Evolutionary conservation across 2,797 vertebrate species (phyloP).

Genomic region (Chiropotes sagulatus): DNA sequence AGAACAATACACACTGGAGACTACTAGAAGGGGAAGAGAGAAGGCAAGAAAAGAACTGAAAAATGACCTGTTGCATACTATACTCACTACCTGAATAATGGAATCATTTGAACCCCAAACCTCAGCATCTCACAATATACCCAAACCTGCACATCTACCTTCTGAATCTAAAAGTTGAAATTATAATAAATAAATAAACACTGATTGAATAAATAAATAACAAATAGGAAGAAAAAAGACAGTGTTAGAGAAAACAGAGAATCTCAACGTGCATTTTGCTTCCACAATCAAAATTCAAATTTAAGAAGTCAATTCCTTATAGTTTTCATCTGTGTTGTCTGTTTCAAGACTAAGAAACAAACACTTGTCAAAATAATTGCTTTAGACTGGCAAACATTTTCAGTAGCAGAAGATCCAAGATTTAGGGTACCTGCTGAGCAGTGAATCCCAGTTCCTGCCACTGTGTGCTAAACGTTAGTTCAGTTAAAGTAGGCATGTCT

Average conservation of each 20-base stretch:
- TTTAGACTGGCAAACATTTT: not conserved
- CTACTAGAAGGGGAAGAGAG: not conserved
- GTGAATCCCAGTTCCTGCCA: not conserved
- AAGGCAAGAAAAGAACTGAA: not conserved
- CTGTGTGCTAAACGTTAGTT: not conserved
- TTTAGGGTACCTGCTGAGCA: not conserved
- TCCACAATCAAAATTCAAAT: conserved; percentile 25
- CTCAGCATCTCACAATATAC: not conserved
- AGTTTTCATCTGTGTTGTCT: not conserved
- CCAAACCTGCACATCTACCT: not conserved
- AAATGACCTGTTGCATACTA: not conserved
- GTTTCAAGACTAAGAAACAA: not conserved
- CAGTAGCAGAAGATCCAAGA: not conserved
- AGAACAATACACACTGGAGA: not conserved
- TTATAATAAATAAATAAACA: not conserved
- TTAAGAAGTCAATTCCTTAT: not conserved
- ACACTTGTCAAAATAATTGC: conserved; percentile 17
- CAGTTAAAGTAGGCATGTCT: not conserved
- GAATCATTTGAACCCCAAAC: not conserved
- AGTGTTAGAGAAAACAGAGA: not conserved
- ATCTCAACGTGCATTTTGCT: not conserved
- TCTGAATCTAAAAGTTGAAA: not conserved
- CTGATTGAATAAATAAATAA: not conserved
- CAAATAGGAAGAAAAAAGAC: not conserved
- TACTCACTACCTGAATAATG: not conserved